These are phyloP conservation scores for Metridium senile DNA, from an alignment of 92 coral and sea anemone species.

Conservation along the genomic window DNA sequence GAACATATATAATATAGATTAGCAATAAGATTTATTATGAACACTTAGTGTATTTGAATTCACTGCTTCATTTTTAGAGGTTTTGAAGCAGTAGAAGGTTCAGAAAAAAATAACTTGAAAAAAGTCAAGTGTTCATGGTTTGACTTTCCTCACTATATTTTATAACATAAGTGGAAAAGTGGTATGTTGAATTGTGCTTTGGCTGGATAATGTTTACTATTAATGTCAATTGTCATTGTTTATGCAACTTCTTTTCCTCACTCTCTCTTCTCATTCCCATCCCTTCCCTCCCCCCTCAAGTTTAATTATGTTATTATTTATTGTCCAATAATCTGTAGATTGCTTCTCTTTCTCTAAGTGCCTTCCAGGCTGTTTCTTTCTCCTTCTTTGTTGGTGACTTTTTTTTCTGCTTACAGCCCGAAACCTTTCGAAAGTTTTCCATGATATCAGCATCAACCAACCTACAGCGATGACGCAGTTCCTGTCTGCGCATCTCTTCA, in stretches of 20 bases:
- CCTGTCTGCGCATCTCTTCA: slow-evolving; percentile 95
- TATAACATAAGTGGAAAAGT: too few relatives aligned
- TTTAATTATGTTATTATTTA: slow-evolving; percentile 14
- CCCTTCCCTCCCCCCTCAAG: not conserved
- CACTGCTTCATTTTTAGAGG: too few relatives aligned
- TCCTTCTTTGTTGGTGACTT: slow-evolving; percentile 97
- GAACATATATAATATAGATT: too few relatives aligned
- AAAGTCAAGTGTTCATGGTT: too few relatives aligned
- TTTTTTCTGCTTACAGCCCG: slow-evolving; percentile 87
- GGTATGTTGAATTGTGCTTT: too few relatives aligned
- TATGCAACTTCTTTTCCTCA: not conserved
- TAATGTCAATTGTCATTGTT: too few relatives aligned
- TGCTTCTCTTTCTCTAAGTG: slow-evolving; percentile 93
- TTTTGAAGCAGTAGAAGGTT: too few relatives aligned
- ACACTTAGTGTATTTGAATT: too few relatives aligned
- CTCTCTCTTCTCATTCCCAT: not conserved
- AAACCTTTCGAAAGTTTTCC: slow-evolving; percentile 89
- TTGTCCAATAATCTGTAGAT: slow-evolving; percentile 85
- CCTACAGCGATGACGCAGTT: slow-evolving; percentile 85
- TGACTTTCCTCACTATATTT: too few relatives aligned
- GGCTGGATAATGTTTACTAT: too few relatives aligned
- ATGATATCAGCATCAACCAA: slow-evolving; percentile 94
- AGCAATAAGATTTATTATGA: too few relatives aligned
- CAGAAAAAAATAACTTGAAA: too few relatives aligned
- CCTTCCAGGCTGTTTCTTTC: slow-evolving; percentile 87